phyloP scores from a whole-genome alignment of 2,113 vertebrate species.

The Corythoichthys intestinalis region DNA sequence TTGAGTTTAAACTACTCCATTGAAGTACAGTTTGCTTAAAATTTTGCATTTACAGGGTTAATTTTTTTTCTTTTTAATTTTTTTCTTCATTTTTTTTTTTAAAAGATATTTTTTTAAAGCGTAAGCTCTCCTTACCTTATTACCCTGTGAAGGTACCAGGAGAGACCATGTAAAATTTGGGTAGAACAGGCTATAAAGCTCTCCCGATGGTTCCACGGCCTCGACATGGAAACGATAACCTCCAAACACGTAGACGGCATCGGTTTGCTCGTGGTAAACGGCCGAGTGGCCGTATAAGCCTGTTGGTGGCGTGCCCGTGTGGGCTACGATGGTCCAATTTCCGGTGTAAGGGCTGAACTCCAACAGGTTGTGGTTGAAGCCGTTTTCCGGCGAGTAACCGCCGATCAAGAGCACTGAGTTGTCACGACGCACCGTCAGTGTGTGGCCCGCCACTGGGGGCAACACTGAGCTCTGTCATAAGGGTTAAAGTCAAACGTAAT shows the following conservation, averaged over 20 bases:
- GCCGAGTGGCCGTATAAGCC: conserved; percentile 88
- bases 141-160: conserved; percentile 83
- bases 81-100: too few relatives aligned
- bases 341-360: conserved; percentile 78
- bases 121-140: conserved; percentile 73
- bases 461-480: conserved; percentile 73
- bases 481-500: not conserved
- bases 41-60: not conserved
- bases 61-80: too few relatives aligned
- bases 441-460: conserved; percentile 83
- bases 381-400: conserved; percentile 86
- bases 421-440: conserved; percentile 78
- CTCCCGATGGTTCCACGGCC: conserved; percentile 82
- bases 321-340: conserved; percentile 79
- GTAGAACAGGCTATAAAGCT: conserved; percentile 86
- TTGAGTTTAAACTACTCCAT: too few relatives aligned
- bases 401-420: conserved; percentile 82
- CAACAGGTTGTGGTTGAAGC: conserved; percentile 85
- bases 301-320: conserved; percentile 85
- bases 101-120: too few relatives aligned
- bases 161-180: conserved; percentile 89
- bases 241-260: conserved; percentile 88
- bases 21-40: not conserved
- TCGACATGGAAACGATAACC: conserved; percentile 89
- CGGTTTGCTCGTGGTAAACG: conserved; percentile 84